These are phyloP conservation scores for Adela reaumurella DNA, from an alignment of 2,888 invertebrate species.

Conservation along the genomic window DNA sequence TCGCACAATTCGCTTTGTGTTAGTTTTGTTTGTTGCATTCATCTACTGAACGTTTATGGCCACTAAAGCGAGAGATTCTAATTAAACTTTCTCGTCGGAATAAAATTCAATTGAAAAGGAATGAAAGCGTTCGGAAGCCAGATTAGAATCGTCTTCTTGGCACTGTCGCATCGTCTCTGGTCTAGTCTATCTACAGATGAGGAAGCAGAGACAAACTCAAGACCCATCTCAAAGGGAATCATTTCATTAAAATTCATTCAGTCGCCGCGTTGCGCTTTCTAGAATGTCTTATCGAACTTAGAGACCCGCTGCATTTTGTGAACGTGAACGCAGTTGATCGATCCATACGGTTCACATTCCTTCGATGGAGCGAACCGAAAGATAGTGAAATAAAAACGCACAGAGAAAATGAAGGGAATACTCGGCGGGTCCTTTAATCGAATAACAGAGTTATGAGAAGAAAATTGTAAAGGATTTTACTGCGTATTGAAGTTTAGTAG, in stretches of 20 bases:
- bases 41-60: too few species aligned
- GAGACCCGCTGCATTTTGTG: too few species aligned
- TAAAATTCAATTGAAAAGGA: too few species aligned
- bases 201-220: neutral
- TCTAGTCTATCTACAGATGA: neutral
- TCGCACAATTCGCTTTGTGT: too few species aligned
- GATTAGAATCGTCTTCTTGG: too few species aligned
- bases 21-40: too few species aligned
- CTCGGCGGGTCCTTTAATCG: neutral
- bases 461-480: neutral
- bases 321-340: neutral
- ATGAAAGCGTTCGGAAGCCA: too few species aligned
- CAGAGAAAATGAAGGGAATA: neutral
- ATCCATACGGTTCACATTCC: neutral
- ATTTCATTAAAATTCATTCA: neutral
- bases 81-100: too few species aligned
- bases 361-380: neutral
- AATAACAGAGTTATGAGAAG: neutral
- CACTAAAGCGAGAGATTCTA: too few species aligned
- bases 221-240: neutral
- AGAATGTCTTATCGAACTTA: neutral
- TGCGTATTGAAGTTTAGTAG: too few species aligned
- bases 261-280: neutral
- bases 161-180: too few species aligned
- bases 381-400: neutral